These are phyloP conservation scores for Phylloscopus collybita DNA, from an alignment of 2,797 vertebrate genomes.

Conservation along the genomic window DNA sequence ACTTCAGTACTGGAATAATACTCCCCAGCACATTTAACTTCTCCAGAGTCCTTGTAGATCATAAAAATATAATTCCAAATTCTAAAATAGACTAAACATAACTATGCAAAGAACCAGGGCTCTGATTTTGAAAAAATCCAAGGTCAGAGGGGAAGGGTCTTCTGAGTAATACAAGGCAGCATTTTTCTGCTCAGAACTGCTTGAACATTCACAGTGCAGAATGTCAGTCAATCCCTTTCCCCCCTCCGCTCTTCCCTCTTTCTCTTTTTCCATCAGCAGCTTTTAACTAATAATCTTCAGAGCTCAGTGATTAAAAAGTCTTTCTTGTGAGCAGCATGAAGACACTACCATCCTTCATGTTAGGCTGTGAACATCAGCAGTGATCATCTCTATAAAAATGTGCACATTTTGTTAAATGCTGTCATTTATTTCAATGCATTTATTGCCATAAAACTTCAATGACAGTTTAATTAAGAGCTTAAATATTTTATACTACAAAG, in stretches of 20 bases:
- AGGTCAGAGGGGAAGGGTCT: not conserved
- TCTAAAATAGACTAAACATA: not conserved
- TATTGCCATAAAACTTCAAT: slow-evolving; percentile 52
- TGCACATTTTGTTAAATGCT: slow-evolving; percentile 26
- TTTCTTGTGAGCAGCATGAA: not conserved
- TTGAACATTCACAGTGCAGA: not conserved
- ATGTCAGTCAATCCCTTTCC: not conserved
- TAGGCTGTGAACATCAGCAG: not conserved
- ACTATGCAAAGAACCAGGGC: not conserved
- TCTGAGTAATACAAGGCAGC: not conserved
- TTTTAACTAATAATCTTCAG: not conserved
- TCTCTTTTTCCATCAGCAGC: not conserved
- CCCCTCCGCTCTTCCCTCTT: not conserved
- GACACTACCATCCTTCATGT: not conserved
- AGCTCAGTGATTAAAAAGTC: not conserved
- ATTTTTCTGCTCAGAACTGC: not conserved
- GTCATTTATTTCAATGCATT: slow-evolving; percentile 42
- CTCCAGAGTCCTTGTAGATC: not conserved
- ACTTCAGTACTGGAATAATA: not conserved
- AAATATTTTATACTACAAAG: slow-evolving; percentile 56
- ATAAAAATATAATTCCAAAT: not conserved
- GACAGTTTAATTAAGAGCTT: slow-evolving; percentile 68
- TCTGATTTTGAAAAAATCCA: not conserved
- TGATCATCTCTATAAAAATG: slow-evolving; percentile 4
- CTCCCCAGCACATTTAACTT: not conserved